Conservation (phyloP, 2,888 invertebrate species). For the Eugnorisma glareosa region DNA sequence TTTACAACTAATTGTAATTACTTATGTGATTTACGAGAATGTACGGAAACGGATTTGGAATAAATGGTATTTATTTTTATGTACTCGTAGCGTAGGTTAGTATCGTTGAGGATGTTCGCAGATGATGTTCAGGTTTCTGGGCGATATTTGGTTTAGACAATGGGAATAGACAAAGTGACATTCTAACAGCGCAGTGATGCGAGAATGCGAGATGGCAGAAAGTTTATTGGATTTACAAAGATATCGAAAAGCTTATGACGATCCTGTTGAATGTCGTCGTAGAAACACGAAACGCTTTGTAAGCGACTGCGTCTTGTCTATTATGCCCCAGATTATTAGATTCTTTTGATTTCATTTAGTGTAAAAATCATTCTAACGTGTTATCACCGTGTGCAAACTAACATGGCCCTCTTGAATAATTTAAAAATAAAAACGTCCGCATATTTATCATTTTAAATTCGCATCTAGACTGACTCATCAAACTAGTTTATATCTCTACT, state of each 20-base stretch:
- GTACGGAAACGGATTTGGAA: constrained; percentile 26
- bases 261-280: neutral
- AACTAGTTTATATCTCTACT: neutral
- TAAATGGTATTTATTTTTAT: neutral
- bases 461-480: neutral
- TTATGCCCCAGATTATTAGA: neutral
- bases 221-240: neutral
- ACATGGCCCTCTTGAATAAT: neutral
- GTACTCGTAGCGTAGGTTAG: constrained; percentile 1
- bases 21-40: constrained; percentile 36
- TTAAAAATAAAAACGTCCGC: constrained; percentile 2
- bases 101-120: neutral
- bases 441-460: neutral
- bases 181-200: neutral
- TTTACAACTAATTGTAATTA: constrained; percentile 46
- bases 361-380: neutral
- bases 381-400: neutral
- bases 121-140: neutral
- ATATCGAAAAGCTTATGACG: neutral
- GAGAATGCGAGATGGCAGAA: neutral
- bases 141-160: neutral
- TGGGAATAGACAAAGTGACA: neutral
- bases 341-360: neutral
- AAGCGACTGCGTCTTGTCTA: neutral
- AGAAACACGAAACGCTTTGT: neutral